These are phyloP conservation scores for Halisarca cf. caerulea DNA, from an alignment of 37 sponge, comb jelly and placozoan species.

Conservation along the genomic window DNA sequence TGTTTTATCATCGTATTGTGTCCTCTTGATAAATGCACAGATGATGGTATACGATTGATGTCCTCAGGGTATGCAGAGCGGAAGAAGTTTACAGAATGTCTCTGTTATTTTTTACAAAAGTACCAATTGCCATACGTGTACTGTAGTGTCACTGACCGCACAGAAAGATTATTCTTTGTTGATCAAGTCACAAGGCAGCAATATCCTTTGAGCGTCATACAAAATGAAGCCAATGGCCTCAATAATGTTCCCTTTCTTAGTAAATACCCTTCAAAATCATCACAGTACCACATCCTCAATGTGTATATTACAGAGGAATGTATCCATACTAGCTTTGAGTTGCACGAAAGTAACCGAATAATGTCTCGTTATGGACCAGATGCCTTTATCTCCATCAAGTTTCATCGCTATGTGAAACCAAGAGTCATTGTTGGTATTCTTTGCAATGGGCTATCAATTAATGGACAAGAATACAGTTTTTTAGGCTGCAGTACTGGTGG, in stretches of 20 bases:
- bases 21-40: slow-evolving; percentile 47
- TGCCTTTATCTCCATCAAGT: slow-evolving; percentile 34
- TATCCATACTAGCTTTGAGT: not conserved
- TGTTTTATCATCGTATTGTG: slow-evolving; percentile 57
- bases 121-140: slow-evolving; percentile 61
- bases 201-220: not conserved
- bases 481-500: slow-evolving; percentile 80
- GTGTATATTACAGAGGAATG: not conserved
- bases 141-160: slow-evolving; percentile 36
- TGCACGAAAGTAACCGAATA: slow-evolving; percentile 49
- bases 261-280: not conserved
- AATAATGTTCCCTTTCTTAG: not conserved
- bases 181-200: slow-evolving; percentile 15
- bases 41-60: slow-evolving; percentile 59
- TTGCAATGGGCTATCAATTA: slow-evolving; percentile 28
- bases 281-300: not conserved
- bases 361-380: slow-evolving; percentile 47
- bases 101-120: slow-evolving; percentile 35
- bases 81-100: slow-evolving; percentile 40
- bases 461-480: slow-evolving; percentile 58
- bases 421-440: slow-evolving; percentile 12
- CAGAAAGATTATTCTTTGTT: slow-evolving; percentile 31
- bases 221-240: not conserved
- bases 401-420: slow-evolving; percentile 34
- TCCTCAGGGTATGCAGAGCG: not conserved